These are phyloP conservation scores for Sylvietta virens DNA, from an alignment of 2,113 vertebrate species.

Conservation along the genomic window DNA sequence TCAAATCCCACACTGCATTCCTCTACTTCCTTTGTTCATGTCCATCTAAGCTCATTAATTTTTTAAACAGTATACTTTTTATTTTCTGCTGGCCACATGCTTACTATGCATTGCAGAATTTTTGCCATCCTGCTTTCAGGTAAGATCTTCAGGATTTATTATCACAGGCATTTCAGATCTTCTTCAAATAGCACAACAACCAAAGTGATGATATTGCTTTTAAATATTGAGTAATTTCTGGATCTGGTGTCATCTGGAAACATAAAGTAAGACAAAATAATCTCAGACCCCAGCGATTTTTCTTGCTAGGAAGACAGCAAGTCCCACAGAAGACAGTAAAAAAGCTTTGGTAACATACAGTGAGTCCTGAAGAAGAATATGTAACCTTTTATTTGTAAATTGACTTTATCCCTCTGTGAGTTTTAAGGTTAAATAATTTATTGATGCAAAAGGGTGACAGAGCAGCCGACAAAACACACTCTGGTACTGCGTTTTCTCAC, in stretches of 20 bases:
- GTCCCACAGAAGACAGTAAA: neutral
- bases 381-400: neutral
- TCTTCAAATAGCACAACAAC: neutral
- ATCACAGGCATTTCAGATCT: neutral
- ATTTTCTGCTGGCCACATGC: neutral
- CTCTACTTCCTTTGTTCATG: neutral
- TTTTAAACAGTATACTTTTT: neutral
- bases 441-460: neutral
- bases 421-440: neutral
- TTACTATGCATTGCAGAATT: neutral
- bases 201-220: neutral
- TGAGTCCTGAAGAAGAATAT: neutral
- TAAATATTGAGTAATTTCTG: neutral
- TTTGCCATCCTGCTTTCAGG: neutral
- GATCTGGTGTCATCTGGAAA: neutral
- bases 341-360: neutral
- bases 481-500: neutral
- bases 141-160: constrained; percentile 15
- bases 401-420: neutral
- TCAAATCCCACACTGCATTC: neutral
- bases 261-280: neutral
- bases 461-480: neutral
- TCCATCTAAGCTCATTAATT: neutral
- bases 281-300: neutral
- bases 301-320: neutral